Percentiles rank a stretch among this genome's conserved stretches.
Conservation (phyloP, 2,888 invertebrate species). For the Drosophila algonquin region DNA sequence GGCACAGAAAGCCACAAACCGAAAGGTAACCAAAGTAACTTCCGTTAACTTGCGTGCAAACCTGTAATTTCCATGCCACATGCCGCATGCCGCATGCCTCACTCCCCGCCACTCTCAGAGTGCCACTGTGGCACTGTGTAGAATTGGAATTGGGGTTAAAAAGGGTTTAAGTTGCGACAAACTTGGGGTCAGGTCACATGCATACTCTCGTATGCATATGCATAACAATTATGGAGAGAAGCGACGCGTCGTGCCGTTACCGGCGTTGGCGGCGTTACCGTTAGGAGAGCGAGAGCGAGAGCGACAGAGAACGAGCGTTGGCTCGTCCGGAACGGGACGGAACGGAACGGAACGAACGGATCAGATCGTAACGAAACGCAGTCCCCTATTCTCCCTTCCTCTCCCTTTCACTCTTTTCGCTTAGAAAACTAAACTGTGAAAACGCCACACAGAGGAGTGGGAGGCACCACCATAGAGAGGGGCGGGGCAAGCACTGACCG, state of each 20-base stretch:
- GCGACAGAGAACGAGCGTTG: conserved; percentile 14
- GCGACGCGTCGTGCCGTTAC: too few species aligned
- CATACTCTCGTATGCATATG: conserved; percentile 48
- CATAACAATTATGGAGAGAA: conserved; percentile 59
- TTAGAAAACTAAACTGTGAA: conserved; percentile 75
- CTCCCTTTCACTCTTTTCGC: conserved; percentile 22
- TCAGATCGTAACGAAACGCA: conserved; percentile 12
- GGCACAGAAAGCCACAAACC: conserved; percentile 1
- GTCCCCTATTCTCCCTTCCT: neutral
- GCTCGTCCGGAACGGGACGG: conserved; percentile 58
- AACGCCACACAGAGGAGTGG: conserved; percentile 50
- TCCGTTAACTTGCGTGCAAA: conserved; percentile 74
- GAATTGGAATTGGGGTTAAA: conserved; percentile 66
- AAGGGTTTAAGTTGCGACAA: conserved; percentile 71
- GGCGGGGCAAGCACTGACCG: conserved; percentile 14
- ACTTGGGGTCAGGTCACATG: conserved; percentile 2
- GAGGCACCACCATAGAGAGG: neutral
- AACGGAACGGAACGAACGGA: conserved; percentile 59
- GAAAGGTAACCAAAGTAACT: conserved; percentile 51
- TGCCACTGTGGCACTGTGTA: too few species aligned
- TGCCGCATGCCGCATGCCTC: neutral
- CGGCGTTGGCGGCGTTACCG: too few species aligned
- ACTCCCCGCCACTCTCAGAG: neutral
- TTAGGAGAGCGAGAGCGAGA: neutral
- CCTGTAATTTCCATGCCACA: conserved; percentile 58